phyloP scores from a whole-genome alignment of 2,113 vertebrate species.

The Phyllostomus hastatus region DNA sequence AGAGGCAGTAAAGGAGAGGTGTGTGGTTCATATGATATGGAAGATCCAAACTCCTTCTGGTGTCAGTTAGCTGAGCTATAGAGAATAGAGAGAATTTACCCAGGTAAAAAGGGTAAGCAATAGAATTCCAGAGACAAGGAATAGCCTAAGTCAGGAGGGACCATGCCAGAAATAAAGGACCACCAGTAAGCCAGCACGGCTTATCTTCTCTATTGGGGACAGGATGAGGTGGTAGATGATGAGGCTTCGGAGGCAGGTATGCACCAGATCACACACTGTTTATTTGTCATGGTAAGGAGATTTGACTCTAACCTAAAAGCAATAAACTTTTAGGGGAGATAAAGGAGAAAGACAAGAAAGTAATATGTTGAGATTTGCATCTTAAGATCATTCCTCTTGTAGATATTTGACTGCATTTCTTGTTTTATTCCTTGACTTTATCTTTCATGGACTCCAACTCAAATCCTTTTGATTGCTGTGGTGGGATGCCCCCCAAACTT shows the following conservation, averaged over 20 bases:
- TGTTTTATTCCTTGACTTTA: not conserved
- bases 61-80: not conserved
- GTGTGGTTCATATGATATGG: not conserved
- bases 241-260: not conserved
- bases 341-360: not conserved
- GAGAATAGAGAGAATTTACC: not conserved
- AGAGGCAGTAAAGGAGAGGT: not conserved
- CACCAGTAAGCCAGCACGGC: not conserved
- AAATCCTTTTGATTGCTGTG: not conserved
- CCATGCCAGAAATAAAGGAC: not conserved
- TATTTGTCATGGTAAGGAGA: not conserved
- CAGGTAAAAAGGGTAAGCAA: not conserved
- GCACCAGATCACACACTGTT: not conserved
- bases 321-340: not conserved
- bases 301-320: not conserved
- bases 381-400: not conserved
- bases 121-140: not conserved
- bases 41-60: not conserved
- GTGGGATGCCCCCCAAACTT: not conserved
- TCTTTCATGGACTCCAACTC: not conserved
- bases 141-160: not conserved
- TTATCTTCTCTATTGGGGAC: not conserved
- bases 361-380: not conserved
- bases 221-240: not conserved
- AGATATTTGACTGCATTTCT: not conserved